phyloP scores from a whole-genome alignment of 2,113 vertebrate genomes.

The Lepidothrix coronata region DNA sequence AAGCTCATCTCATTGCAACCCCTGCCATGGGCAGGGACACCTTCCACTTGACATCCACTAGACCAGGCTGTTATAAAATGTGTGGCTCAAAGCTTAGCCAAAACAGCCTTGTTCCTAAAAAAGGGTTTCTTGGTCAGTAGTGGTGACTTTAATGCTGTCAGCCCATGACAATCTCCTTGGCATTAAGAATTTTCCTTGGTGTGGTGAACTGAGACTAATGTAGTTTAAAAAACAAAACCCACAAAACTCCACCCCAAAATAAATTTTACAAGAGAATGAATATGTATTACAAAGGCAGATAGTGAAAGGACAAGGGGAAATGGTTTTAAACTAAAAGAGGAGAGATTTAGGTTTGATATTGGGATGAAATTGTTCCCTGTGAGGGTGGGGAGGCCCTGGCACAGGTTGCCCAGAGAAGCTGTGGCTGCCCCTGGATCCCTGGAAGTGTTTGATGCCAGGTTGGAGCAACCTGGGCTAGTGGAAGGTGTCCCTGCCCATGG shows the following conservation, averaged over 20 bases:
- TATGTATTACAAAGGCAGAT: not conserved
- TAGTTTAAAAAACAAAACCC: not conserved
- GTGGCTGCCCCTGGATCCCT: not conserved
- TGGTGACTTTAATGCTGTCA: not conserved
- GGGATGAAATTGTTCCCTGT: not conserved
- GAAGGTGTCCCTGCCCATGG: not conserved
- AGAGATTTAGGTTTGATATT: not conserved
- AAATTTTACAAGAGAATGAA: not conserved
- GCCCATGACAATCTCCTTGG: not conserved
- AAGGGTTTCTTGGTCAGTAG: not conserved
- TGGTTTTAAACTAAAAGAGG: not conserved
- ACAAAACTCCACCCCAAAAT: not conserved
- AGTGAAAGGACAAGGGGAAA: not conserved
- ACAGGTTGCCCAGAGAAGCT: not conserved
- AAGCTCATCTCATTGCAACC: not conserved
- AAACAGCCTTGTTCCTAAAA: not conserved
- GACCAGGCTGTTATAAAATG: not conserved
- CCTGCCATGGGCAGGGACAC: not conserved
- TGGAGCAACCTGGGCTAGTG: accelerated
- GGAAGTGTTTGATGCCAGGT: accelerated
- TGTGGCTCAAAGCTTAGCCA: not conserved
- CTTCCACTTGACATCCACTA: not conserved
- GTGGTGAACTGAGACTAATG: not conserved
- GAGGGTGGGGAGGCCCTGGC: not conserved
- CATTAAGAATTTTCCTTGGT: not conserved